A percentile compares a stretch with the other conserved stretches of the same genome.
These are phyloP conservation scores for Trichosurus vulpecula DNA, from an alignment of 2,797 vertebrate genomes.

Conservation along the genomic window DNA sequence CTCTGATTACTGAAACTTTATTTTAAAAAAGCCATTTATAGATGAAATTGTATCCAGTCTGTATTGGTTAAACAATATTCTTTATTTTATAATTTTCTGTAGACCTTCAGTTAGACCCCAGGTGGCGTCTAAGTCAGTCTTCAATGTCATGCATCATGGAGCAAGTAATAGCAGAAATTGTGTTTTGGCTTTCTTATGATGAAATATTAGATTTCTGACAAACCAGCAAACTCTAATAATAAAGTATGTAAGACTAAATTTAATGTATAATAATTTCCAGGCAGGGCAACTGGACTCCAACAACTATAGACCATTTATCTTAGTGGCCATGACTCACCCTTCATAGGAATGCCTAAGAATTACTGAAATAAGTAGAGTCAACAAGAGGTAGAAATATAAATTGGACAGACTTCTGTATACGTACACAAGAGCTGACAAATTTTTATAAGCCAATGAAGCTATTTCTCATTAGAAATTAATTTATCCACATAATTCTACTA, in stretches of 20 bases:
- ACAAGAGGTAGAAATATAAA: conserved; percentile 7
- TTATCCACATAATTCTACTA: neutral
- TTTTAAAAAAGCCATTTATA: conserved; percentile 28
- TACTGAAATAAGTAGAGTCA: neutral
- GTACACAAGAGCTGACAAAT: conserved; percentile 13
- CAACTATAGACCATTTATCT: conserved; percentile 2
- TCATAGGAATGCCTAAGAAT: neutral
- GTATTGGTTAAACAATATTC: neutral
- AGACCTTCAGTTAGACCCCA: neutral
- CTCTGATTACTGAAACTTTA: neutral
- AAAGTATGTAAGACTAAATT: conserved; percentile 32
- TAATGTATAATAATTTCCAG: conserved; percentile 47
- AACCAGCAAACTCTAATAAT: conserved; percentile 15
- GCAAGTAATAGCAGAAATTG: fast-evolving
- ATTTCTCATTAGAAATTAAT: neutral
- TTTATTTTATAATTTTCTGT: neutral
- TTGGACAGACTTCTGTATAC: conserved; percentile 19
- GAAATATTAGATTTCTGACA: conserved; percentile 45
- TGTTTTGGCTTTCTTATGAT: conserved; percentile 55
- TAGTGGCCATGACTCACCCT: conserved; percentile 27
- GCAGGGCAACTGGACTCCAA: conserved; percentile 11
- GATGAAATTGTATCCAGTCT: conserved; percentile 7
- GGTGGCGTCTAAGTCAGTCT: neutral
- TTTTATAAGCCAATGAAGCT: neutral
- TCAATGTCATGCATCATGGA: neutral